Evolutionary conservation across 2,797 vertebrate species (phyloP).

Genomic region (Brachyrhaphis roseni): DNA sequence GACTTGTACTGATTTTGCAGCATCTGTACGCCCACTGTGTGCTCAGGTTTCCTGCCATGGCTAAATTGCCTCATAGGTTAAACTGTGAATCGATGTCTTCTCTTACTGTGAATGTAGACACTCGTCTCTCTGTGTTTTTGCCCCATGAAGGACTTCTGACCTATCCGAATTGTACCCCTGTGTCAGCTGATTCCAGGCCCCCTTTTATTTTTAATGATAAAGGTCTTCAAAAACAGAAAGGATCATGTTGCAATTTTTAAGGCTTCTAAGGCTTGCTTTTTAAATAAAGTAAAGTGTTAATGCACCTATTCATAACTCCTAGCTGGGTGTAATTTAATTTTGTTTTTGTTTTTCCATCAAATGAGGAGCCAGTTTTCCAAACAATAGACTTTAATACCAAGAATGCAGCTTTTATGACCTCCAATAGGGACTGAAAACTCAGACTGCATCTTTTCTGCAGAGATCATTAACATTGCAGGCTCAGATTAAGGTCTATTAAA

Average conservation of each 20-base stretch:
- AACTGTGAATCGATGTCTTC: neutral
- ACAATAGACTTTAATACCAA: neutral
- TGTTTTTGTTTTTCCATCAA: neutral
- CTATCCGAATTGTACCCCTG: neutral
- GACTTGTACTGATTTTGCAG: neutral
- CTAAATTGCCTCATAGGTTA: neutral
- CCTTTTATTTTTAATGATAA: neutral
- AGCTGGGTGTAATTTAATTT: too few species aligned
- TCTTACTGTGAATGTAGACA: neutral
- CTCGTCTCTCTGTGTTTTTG: neutral
- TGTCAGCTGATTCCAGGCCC: neutral
- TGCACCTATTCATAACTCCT: neutral
- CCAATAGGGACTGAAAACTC: conserved; percentile 4
- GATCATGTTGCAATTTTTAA: neutral
- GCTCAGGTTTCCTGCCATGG: neutral
- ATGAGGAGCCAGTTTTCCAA: neutral
- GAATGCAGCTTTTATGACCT: conserved; percentile 3
- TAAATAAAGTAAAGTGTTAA: neutral
- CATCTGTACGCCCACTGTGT: neutral
- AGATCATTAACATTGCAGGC: conserved; percentile 52
- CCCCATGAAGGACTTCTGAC: neutral
- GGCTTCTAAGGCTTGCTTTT: neutral
- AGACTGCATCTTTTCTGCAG: conserved; percentile 2
- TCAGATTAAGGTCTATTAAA: conserved; percentile 35
- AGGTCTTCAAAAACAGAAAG: neutral